Conservation (phyloP, 2,797 vertebrate genomes). For the Darevskia nairensis region DNA sequence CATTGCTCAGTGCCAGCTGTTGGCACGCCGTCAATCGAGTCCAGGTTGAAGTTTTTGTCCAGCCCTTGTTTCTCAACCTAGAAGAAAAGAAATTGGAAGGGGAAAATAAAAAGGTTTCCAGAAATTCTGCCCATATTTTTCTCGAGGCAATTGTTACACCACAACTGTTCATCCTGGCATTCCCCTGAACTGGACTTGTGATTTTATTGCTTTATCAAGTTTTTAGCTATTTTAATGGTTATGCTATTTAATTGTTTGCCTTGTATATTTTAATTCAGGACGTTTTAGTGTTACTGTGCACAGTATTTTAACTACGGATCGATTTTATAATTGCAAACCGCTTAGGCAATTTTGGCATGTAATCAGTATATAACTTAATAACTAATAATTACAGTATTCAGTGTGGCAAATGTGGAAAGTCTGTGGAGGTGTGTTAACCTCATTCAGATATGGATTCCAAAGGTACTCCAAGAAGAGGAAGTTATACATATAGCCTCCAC, state of each 20-base stretch:
- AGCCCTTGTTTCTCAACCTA: conserved; percentile 77
- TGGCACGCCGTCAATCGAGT: conserved; percentile 71
- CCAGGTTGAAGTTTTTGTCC: conserved; percentile 64
- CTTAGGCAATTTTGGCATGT: too few relatives aligned
- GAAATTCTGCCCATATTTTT: background rate
- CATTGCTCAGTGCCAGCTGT: conserved; percentile 67
- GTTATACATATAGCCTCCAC: background rate
- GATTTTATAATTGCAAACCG: too few relatives aligned
- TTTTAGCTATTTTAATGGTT: background rate
- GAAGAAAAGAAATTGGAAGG: background rate
- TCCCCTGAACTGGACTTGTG: background rate
- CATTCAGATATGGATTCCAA: background rate
- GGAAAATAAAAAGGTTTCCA: conserved; percentile 23
- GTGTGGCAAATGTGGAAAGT: too few relatives aligned
- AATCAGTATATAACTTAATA: too few relatives aligned
- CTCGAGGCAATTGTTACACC: background rate
- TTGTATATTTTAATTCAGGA: too few relatives aligned
- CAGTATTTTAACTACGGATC: background rate
- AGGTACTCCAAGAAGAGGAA: too few relatives aligned
- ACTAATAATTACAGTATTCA: background rate
- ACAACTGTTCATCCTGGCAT: background rate
- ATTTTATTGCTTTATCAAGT: background rate
- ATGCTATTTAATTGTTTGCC: background rate
- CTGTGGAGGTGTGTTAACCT: too few relatives aligned
- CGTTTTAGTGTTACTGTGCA: too few relatives aligned